Conservation (phyloP, 2,888 invertebrate species). For the Muscina levida region DNA sequence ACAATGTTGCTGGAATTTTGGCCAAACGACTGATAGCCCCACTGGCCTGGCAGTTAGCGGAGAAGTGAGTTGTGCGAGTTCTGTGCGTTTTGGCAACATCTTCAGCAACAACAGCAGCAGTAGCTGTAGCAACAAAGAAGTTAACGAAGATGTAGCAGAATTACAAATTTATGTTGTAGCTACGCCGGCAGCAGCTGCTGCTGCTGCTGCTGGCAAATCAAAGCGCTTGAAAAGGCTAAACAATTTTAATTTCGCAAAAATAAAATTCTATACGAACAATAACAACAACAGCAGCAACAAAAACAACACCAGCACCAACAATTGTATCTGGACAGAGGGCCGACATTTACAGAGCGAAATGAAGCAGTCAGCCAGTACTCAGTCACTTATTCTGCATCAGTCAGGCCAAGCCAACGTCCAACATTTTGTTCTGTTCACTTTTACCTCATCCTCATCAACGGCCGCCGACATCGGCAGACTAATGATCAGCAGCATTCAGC, state of each 20-base stretch:
- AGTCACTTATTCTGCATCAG: not conserved
- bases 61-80: not conserved
- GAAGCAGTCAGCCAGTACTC: not conserved
- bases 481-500: slow-evolving; percentile 56
- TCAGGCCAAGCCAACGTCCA: not conserved
- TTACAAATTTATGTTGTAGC: slow-evolving; percentile 48
- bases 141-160: slow-evolving; percentile 48
- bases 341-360: too few relatives aligned
- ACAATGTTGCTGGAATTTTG: slow-evolving; percentile 37
- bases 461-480: slow-evolving; percentile 42
- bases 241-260: slow-evolving; percentile 55
- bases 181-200: slow-evolving; percentile 40
- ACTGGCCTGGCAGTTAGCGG: not conserved
- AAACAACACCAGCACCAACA: not conserved
- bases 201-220: slow-evolving; percentile 29
- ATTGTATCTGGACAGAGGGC: not conserved
- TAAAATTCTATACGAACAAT: slow-evolving; percentile 36
- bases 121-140: not conserved
- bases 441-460: slow-evolving; percentile 49
- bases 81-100: slow-evolving; percentile 57
- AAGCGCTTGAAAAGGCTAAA: slow-evolving; percentile 36
- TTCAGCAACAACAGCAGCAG: slow-evolving; percentile 34
- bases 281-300: slow-evolving; percentile 27
- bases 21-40: not conserved
- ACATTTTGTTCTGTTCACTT: slow-evolving; percentile 42